phyloP scores from a whole-genome alignment of 2,888 invertebrate genomes.

The Selenia dentaria region DNA sequence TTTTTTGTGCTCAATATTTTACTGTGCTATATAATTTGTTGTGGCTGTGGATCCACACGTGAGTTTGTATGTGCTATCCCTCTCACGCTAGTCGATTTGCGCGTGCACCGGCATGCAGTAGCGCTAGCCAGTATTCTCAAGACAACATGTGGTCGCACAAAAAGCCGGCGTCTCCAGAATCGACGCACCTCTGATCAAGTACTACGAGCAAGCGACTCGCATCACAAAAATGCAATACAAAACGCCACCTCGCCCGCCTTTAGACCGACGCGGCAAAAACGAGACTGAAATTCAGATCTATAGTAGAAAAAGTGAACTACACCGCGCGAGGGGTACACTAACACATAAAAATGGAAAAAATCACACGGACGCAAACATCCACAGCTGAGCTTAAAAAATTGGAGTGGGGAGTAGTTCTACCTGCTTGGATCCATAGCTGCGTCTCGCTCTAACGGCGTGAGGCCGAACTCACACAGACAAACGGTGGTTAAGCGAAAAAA shows the following conservation, averaged over 20 bases:
- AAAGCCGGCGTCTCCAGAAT: conserved; percentile 63
- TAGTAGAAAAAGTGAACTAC: conserved; percentile 86
- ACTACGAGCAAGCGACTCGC: conserved; percentile 58
- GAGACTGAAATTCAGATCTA: conserved; percentile 85
- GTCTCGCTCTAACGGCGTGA: conserved; percentile 72
- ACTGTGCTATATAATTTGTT: conserved; percentile 75
- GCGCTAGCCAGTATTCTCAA: conserved; percentile 44
- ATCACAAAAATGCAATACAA: conserved; percentile 77
- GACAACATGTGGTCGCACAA: conserved; percentile 70
- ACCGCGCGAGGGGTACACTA: conserved; percentile 83
- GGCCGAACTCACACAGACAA: conserved; percentile 73
- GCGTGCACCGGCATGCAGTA: conserved; percentile 68
- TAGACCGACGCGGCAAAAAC: conserved; percentile 84
- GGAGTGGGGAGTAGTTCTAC: conserved; percentile 70
- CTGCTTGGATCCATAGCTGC: conserved; percentile 52
- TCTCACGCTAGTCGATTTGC: conserved; percentile 68
- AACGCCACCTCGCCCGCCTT: conserved; percentile 79
- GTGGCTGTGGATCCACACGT: conserved; percentile 76
- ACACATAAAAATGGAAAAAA: conserved; percentile 85
- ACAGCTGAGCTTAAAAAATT: conserved; percentile 80
- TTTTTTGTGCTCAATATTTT: conserved; percentile 82
- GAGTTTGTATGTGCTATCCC: conserved; percentile 62
- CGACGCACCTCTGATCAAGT: conserved; percentile 43
- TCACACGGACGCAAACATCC: conserved; percentile 78
- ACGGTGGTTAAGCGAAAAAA: conserved; percentile 82